Conservation (phyloP, 2,797 vertebrate species). For the Alfaro cultratus region DNA sequence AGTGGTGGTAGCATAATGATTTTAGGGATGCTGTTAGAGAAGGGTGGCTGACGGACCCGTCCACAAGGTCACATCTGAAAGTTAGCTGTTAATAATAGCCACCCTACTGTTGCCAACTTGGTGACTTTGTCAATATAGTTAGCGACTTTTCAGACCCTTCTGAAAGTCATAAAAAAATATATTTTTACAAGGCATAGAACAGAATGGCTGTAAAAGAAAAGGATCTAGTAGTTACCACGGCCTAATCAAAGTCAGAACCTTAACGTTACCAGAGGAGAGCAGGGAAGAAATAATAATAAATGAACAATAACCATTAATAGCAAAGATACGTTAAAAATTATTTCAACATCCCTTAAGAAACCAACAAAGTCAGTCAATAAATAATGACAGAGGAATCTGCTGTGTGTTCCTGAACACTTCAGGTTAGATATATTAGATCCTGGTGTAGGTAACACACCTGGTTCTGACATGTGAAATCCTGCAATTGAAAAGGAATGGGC, state of each 20-base stretch:
- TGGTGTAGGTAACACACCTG: not conserved
- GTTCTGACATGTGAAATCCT: not conserved
- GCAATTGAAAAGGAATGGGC: not conserved
- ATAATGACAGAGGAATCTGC: not conserved
- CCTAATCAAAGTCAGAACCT: not conserved
- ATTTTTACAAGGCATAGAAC: not conserved
- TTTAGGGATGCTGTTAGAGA: not conserved
- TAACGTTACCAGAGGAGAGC: not conserved
- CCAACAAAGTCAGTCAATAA: not conserved
- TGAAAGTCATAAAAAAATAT: not conserved
- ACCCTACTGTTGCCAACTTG: no score
- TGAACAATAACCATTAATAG: not conserved
- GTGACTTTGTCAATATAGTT: no score
- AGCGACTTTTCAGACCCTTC: no score
- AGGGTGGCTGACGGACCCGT: no score
- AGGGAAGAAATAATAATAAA: not conserved
- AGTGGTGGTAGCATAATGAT: not conserved
- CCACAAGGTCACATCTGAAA: no score
- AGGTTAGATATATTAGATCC: not conserved
- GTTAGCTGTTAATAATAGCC: no score
- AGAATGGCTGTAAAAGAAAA: not conserved
- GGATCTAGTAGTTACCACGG: not conserved
- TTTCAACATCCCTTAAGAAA: not conserved
- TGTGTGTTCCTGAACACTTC: not conserved
- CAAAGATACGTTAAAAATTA: not conserved